phyloP scores from a whole-genome alignment of 2,113 vertebrate species.

The Plectropomus leopardus region DNA sequence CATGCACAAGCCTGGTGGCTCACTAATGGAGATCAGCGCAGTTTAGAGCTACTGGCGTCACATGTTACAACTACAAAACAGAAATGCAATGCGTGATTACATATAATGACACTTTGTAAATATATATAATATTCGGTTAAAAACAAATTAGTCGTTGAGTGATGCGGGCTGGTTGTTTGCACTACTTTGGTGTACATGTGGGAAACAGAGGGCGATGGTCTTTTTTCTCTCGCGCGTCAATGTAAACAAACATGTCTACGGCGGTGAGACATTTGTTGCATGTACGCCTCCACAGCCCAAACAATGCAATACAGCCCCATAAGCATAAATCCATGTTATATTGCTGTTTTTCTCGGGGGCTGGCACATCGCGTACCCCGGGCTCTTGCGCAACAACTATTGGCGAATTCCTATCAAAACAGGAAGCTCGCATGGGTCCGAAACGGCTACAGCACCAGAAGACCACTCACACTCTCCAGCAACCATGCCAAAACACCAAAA shows the following conservation, averaged over 20 bases:
- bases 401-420: constrained; percentile 84
- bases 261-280: constrained; percentile 74
- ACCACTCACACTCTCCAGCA: constrained; percentile 60
- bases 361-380: constrained; percentile 56
- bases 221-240: constrained; percentile 46
- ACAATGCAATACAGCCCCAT: constrained; percentile 3
- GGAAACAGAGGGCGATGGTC: constrained; percentile 55
- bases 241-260: constrained; percentile 83
- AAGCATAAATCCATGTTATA: neutral
- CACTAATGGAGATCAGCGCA: neutral
- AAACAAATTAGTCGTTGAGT: neutral
- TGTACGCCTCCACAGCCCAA: constrained; percentile 19
- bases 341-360: neutral
- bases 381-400: constrained; percentile 81
- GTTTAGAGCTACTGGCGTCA: neutral
- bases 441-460: constrained; percentile 57
- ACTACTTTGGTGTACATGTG: constrained; percentile 52
- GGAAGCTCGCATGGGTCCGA: constrained; percentile 81
- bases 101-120: too few species aligned
- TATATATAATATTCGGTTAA: too few species aligned
- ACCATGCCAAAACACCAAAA: constrained; percentile 56
- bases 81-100: too few species aligned
- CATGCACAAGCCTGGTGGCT: constrained; percentile 2
- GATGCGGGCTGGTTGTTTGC: constrained; percentile 10
- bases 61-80: neutral